Base-by-base conservation (phyloP, 2,797 vertebrate species). In the Pipistrellus kuhlii region DNA sequence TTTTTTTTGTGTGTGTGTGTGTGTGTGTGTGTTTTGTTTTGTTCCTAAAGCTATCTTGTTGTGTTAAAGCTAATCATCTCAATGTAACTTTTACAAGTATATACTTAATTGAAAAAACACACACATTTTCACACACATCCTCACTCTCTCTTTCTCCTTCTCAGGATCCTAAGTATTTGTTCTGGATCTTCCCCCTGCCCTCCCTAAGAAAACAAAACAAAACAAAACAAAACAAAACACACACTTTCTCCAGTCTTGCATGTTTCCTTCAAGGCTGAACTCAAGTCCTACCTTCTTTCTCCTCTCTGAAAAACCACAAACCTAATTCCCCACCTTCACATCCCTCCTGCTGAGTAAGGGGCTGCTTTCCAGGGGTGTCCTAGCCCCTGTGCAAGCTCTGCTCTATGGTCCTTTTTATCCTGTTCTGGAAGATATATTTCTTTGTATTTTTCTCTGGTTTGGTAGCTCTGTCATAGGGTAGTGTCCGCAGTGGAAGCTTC, bases 81-180 rank as follows among this genome's bases (percentile, higher is more conserved):
- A 51, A 9, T 92, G 86, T 96, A 91, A 91, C 96, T 94, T 93
- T 97, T 95, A 97, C 59, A 30, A 98, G 98, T 98, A 98, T 93
- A 80, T 98, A 98, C 98, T 98, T 98, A 97, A 97, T 93, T 98
- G 98, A 93, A 95, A 98, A 93, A 95, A 81, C 25, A 75, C 14
- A 13, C 18, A 15, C 3, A 3, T 18, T 6, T 9, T 30, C 8
- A 35, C 27, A 10, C 20, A 55, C 30, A 25, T 18, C 8, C n/a
- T 27, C 8, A 32, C 30, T 10, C 21, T 1, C 20, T 30, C 44
- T 11, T 27, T 48, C 27, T 27, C 72, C 12, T 55, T 12, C 55
- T 93, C 35, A 13, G 41, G 35, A 44, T 64, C 12, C 20, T 35
- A 66, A 80, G 53, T 55, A 55, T 35, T 38, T 53, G 66, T 48